phyloP scores from a whole-genome alignment of 2,113 vertebrate genomes.

The Mustelus asterias region DNA sequence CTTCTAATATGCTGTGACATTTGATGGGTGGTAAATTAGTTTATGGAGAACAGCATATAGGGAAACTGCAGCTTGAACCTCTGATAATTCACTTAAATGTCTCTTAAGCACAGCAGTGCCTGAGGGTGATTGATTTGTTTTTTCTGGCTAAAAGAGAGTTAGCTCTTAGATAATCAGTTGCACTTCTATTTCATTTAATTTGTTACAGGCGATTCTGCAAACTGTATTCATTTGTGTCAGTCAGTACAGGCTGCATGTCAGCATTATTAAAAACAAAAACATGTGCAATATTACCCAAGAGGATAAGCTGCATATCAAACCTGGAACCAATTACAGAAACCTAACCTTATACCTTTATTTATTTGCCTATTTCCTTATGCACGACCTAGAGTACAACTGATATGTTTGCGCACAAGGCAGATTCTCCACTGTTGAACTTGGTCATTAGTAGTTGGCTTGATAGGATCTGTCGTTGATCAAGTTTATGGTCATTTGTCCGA shows the following conservation, averaged over 20 bases:
- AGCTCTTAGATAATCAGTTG: neutral
- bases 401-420: neutral
- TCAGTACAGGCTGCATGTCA: neutral
- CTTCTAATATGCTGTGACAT: neutral
- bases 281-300: neutral
- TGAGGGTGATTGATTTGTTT: neutral
- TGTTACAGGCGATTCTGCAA: slow-evolving; percentile 21
- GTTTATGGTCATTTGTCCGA: neutral
- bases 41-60: neutral
- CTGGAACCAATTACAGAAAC: neutral
- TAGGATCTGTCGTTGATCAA: neutral
- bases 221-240: slow-evolving; percentile 23
- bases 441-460: neutral
- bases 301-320: neutral
- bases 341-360: neutral
- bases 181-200: slow-evolving; percentile 19
- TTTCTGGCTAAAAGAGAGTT: slow-evolving; percentile 13
- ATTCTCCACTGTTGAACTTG: neutral
- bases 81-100: neutral
- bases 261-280: neutral
- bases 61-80: neutral
- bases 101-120: slow-evolving; percentile 19
- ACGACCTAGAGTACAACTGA: neutral
- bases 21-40: slow-evolving; percentile 5
- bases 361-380: neutral